phyloP scores from a whole-genome alignment of 2,113 vertebrate genomes.

The Redunca redunca region DNA sequence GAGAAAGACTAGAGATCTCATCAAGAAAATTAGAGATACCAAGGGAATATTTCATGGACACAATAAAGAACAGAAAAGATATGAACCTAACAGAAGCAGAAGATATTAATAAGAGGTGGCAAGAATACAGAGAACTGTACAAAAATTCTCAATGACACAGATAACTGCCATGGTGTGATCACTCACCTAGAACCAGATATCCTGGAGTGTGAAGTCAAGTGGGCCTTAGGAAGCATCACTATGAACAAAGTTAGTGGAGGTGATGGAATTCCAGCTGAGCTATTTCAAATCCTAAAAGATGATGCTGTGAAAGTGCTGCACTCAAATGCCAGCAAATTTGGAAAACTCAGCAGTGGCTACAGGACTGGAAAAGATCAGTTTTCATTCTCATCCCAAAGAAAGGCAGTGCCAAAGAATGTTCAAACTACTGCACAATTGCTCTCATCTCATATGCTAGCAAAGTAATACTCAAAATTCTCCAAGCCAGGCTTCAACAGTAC shows the following conservation, averaged over 20 bases:
- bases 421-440: not conserved
- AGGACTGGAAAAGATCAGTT: not conserved
- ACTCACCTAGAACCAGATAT: not conserved
- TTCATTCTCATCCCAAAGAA: not conserved
- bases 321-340: not conserved
- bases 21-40: not conserved
- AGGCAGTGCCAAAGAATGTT: not conserved
- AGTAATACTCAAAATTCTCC: not conserved
- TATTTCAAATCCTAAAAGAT: not conserved
- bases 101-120: not conserved
- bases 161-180: not conserved
- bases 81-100: not conserved
- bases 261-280: not conserved
- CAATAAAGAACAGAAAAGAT: not conserved
- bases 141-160: not conserved
- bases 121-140: not conserved
- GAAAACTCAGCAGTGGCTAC: not conserved
- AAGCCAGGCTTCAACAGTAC: not conserved
- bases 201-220: not conserved
- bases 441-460: not conserved
- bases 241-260: not conserved
- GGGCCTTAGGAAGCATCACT: not conserved
- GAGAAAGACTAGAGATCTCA: not conserved
- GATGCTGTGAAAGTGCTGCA: not conserved
- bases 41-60: not conserved